Evolutionary conservation across 2,113 vertebrate genomes (phyloP), one percentile per base, ranked within the genome.

Genomic region (Dicaeum eximium): DNA sequence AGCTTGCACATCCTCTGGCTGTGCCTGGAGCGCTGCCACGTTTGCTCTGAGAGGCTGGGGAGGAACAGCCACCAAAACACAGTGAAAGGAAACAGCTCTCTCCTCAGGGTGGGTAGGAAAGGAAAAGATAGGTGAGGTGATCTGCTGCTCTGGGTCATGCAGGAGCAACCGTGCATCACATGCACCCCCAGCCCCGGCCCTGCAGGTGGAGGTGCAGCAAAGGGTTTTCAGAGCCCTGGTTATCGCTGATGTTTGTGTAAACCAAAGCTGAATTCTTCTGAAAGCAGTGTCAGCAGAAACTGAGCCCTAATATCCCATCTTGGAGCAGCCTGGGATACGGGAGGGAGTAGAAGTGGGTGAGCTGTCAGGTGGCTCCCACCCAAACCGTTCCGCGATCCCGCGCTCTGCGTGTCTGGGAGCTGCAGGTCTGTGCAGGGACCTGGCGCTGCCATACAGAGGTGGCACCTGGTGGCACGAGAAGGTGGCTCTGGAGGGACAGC

Each of bases 361-460:
- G 31, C 24, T 61, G 22, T 53, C 13, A 17, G 38, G 38, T 40
- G 13, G 6, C 24, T 60, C 70, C 61, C 70, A 38, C 53, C 40
- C 62, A 40, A 8, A 30, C 9, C 21, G 4, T 6, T 19, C 7
- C 0, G 1, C 6, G 54, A 8, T 31, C 23, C n/a, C 35, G 6
- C 0, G 2, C 25, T 7, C 33, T 79, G 31, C 13, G 16, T 3
- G 2, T 22, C 20, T 38, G 53, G 67, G 47, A 38, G 13, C 0
- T 16, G 67, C 44, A 88, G 27, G 28, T 28, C 13, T 48, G 27
- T 40, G 11, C 1, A 50, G 73, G 57, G 33, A 18, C 0, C 0
- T 3, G 33, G 16, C 35, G 51, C 5, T 77, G 47, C 30, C 50
- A 1, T 10, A 3, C 54, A 27, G 33, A 7, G 45, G 58, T 69